Evolutionary conservation across 64 coral and sea anemone species (phyloP), one percentile per base, ranked within the genome.

Genomic region (Astreopora myriophthalma): DNA sequence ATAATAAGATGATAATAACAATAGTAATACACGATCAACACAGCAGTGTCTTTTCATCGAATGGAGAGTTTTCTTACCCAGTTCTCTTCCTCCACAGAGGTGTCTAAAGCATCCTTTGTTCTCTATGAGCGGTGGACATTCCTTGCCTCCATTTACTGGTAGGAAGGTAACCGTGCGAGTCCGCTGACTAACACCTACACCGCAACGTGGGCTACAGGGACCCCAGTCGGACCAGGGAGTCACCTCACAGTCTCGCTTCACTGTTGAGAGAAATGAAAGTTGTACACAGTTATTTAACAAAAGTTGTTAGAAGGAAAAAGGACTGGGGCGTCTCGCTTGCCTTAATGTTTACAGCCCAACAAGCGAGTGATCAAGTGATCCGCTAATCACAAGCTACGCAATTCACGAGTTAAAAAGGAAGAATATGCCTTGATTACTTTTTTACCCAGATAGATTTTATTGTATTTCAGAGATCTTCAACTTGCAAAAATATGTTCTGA

Each of bases 91-190:
- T 39, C 91, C 92, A 63, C 95, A 97, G 19, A 84, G 91, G 7
- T 58, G 80, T 64, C 61, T 80, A 51, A 94, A 91, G 60, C 95
- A 97, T 22, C 95, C 95, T 52, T 92, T 88, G 12, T 89, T 94
- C 39, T 97, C 75, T 71, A 88, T 90, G 19, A 97, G 79, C 14
- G 91, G 60, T 5, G 95, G 95, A 26, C 95, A 97, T 30, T 36
- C 63, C 37, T 86, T 97, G 6, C 95, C 95, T 25, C 95, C 95
- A 16, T 91, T 90, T 48, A 63, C 4, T 0, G 87, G 91, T 11
- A 69, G n/a, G 13, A 93, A 92, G 7, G 78, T 1, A 48, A 97
- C 92, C 11, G 72, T 36, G 24, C 95, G 91, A 42, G 91, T 88
- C 11, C 95, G 55, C 38, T 90, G 85, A 46, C 80, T 87, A 26